Evolutionary conservation across 2,888 invertebrate genomes (phyloP), one percentile per base, ranked within the genome.

Genomic region (Lasioglossum calceatum): DNA sequence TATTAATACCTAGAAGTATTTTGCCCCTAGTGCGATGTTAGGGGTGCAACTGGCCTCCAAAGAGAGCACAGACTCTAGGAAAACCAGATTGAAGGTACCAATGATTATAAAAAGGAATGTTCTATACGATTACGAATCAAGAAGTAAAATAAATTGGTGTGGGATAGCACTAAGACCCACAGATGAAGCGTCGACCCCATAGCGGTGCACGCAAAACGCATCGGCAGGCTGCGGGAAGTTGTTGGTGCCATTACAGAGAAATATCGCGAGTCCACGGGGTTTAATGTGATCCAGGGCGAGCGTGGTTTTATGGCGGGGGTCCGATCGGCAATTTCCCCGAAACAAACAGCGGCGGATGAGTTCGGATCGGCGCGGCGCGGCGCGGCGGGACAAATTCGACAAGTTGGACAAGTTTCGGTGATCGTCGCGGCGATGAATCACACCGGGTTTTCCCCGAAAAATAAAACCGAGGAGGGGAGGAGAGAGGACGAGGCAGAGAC

Each of bases 341-440:
- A 74, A 74, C 73, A 50, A 70, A 50, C 73, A 44, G 4, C 50
- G 61, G 50, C 36, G 73, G 32, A 73, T 19, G 19, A 32, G 32
- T 8, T 73, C 73, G 27, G 44, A 32, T 19, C n/a, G n/a, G n/a
- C n/a, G n/a, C n/a, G 0, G 27, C 27, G 27, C 27, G 27, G 27
- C 27, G 27, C 47, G 73, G 32, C 73, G 73, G 70, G 70, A 47
- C 47, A 50, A 74, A 74, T 70, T 58, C n/a, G 42, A 74, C 73
- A 50, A 75, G 39, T 76, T 61, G 39, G 83, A 72, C 47, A 47
- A 82, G 23, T 81, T 70, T 74, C 44, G 74, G 67, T 47, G 67
- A 54, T 10, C n/a, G 23, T 64, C 39, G 27, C n/a, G 54, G 16
- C 77, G 36, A 36, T 70, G 83, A 74, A 83, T 67, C 84, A 67